Evolutionary conservation across 2,797 vertebrate genomes (phyloP).

Genomic region (Myotis planiceps): DNA sequence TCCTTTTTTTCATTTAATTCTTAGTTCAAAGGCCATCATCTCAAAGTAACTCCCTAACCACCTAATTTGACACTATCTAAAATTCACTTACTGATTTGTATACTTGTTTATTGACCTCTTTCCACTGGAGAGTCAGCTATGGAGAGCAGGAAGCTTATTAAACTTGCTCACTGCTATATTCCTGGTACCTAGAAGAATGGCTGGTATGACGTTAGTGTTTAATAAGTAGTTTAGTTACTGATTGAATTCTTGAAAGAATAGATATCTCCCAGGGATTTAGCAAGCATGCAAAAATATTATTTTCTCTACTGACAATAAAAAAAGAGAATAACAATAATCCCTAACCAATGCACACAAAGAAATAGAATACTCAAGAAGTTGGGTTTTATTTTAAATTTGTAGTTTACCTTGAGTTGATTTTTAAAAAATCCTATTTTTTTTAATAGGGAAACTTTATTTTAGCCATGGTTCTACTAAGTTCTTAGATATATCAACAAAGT

Average conservation of each 20-base stretch:
- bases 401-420: neutral
- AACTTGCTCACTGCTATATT: neutral
- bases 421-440: neutral
- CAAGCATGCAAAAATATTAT: neutral
- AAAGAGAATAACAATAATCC: neutral
- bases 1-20: conserved; percentile 26
- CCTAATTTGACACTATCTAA: neutral
- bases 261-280: neutral
- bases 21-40: neutral
- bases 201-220: neutral
- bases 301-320: neutral
- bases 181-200: neutral
- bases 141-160: neutral
- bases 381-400: conserved; percentile 11
- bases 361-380: neutral
- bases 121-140: neutral
- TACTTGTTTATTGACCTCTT: neutral
- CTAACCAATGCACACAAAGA: neutral
- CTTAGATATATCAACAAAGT: neutral
- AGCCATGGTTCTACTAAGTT: neutral
- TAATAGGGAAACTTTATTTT: neutral
- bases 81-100: neutral
- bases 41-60: neutral
- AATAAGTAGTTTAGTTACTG: neutral
- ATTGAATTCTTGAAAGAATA: neutral